Evolutionary conservation across 2,888 invertebrate genomes (phyloP), one percentile per base, ranked within the genome.

Genomic region (Acronicta aceris): DNA sequence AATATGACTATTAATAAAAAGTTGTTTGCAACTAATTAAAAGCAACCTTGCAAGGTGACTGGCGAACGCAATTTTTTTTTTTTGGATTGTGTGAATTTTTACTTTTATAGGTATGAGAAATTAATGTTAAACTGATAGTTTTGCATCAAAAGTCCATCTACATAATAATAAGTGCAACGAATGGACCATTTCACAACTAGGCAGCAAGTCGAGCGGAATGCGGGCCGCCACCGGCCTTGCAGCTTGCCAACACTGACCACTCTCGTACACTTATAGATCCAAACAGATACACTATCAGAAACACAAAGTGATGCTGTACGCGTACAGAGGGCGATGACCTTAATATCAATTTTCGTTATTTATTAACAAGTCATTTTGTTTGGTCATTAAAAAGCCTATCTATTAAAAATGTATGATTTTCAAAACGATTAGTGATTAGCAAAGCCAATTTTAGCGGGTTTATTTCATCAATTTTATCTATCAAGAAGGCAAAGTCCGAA

Each of bases 201-300:
- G 60, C 72, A 81, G 79, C 86, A 85, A 86, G 86, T 88, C 83
- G 86, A 86, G 86, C 84, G 93, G 94, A 93, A 92, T 92, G 93
- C 91, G 89, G 91, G 82, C 86, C 86, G 87, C 84, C 86, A 88
- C 85, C 90, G 92, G 91, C 93, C 93, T 92, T 93, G 93, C 88
- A 86, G 89, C 90, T 90, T 88, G 90, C 91, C 91, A 89, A 88
- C 86, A 82, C 86, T 91, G 92, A 90, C 92, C 91, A 92, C 91
- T 91, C 90, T 88, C 85, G 84, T 84, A 84, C 86, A 86, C 83
- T 85, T 79, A 84, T 79, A 88, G 81, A 87, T 86, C 84, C 79
- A 84, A 87, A 85, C 85, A 86, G 84, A 84, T 81, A 83, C 80
- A 83, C 81, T 82, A 81, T 79, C 78, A 77, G 71, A 69, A 80